Conservation (phyloP, 2,113 vertebrate genomes). For the Chaenocephalus aceratus region DNA sequence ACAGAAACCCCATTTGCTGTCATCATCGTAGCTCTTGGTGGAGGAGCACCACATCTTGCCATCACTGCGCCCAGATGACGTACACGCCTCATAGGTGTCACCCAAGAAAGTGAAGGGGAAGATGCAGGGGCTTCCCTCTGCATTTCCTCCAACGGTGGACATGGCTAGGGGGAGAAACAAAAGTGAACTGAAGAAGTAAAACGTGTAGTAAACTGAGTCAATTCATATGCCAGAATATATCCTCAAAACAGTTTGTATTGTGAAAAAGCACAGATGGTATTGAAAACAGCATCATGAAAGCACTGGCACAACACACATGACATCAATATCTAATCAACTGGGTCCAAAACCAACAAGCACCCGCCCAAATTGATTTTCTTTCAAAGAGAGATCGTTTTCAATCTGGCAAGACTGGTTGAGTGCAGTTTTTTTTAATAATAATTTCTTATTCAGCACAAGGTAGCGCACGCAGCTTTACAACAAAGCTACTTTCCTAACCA, state of each 20-base stretch:
- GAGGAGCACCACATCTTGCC: slow-evolving; percentile 93
- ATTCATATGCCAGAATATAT: slow-evolving; percentile 25
- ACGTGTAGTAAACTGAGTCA: not conserved
- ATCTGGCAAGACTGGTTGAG: slow-evolving; percentile 50
- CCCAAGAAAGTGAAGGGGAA: slow-evolving; percentile 96
- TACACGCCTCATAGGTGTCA: slow-evolving; percentile 91
- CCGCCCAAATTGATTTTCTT: slow-evolving; percentile 52
- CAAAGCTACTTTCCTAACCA: slow-evolving; percentile 61
- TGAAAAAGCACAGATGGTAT: slow-evolving; percentile 46
- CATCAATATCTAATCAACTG: slow-evolving; percentile 60
- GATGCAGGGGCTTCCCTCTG: slow-evolving; percentile 91
- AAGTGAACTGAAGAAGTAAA: not conserved
- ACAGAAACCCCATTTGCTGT: slow-evolving; percentile 98
- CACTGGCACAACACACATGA: slow-evolving; percentile 46
- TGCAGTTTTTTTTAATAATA: slow-evolving; percentile 1
- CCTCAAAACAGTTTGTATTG: slow-evolving; percentile 18
- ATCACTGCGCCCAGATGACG: slow-evolving; percentile 90
- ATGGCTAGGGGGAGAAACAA: slow-evolving; percentile 83
- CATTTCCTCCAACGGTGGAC: slow-evolving; percentile 96
- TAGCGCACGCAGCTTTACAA: slow-evolving; percentile 32
- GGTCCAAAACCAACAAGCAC: slow-evolving; percentile 51
- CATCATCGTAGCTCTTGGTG: slow-evolving; percentile 92
- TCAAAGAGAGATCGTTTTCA: slow-evolving; percentile 60
- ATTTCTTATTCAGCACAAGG: slow-evolving; percentile 55
- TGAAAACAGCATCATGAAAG: slow-evolving; percentile 52